These are phyloP conservation scores for Gorsachius goisagi DNA, from an alignment of 2,113 vertebrate species.

Conservation along the genomic window DNA sequence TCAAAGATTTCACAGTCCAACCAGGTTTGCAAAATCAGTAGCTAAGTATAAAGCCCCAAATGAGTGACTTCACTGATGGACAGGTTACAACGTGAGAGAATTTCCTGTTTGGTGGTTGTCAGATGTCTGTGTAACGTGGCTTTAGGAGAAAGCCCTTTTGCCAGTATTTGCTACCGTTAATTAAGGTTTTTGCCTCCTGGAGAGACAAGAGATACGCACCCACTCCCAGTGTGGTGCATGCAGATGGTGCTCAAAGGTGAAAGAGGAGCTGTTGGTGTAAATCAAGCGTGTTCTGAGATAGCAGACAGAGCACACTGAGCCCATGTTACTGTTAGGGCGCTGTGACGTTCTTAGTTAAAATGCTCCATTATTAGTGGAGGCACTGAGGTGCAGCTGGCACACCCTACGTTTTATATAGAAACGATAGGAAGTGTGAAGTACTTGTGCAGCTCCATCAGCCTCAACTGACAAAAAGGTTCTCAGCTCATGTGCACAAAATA, in stretches of 20 bases:
- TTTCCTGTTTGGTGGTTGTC: too few relatives aligned
- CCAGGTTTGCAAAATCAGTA: not conserved
- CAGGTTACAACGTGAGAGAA: not conserved
- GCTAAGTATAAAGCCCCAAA: not conserved
- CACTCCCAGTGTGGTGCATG: not conserved
- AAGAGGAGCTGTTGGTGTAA: not conserved
- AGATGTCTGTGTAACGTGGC: not conserved
- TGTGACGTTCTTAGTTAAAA: not conserved
- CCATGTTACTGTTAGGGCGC: rapidly evolving
- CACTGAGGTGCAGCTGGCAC: not conserved
- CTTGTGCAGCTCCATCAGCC: not conserved
- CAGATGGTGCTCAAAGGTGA: not conserved
- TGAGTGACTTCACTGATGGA: not conserved
- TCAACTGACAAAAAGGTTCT: not conserved
- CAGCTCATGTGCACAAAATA: not conserved
- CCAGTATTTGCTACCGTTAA: not conserved
- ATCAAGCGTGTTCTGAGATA: not conserved
- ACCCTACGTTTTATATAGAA: not conserved
- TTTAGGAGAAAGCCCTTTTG: not conserved
- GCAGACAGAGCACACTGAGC: not conserved
- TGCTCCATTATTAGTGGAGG: not conserved
- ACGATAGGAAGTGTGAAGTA: not conserved
- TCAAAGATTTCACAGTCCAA: not conserved
- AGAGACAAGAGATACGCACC: not conserved
- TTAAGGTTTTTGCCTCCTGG: not conserved